Evolutionary conservation across 2,797 vertebrate species (phyloP).

Genomic region (Acipenser ruthenus): DNA sequence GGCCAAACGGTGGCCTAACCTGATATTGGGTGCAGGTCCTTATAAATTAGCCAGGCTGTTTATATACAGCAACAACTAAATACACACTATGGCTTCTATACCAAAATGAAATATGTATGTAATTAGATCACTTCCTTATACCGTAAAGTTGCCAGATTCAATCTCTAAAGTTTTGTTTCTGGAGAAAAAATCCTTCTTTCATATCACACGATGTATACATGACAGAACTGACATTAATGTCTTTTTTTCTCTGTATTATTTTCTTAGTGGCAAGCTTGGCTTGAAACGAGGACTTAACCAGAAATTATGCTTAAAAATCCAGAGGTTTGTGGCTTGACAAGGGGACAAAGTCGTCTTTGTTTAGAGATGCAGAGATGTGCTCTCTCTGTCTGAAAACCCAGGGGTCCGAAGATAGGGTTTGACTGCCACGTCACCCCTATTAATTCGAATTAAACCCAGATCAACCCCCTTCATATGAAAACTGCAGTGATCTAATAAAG

Average conservation of each 20-base stretch:
- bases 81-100: no score
- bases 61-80: no score
- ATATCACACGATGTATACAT: neutral
- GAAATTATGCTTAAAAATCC: neutral
- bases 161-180: neutral
- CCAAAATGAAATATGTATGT: no score
- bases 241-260: neutral
- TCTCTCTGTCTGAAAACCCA: constrained; percentile 44
- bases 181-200: neutral
- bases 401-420: constrained; percentile 33
- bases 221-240: neutral
- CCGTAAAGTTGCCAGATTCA: neutral
- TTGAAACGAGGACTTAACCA: neutral
- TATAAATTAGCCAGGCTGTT: no score
- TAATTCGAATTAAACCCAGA: constrained; percentile 66
- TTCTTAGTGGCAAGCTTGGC: neutral
- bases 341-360: constrained; percentile 1
- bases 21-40: no score
- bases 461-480: constrained; percentile 53
- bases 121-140: no score
- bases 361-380: constrained; percentile 25
- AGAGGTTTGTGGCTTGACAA: constrained; percentile 1
- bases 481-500: constrained; percentile 51
- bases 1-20: no score
- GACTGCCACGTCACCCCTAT: constrained; percentile 63